Evolutionary conservation across 2,888 invertebrate species (phyloP).

Genomic region (Cryptops parisi): DNA sequence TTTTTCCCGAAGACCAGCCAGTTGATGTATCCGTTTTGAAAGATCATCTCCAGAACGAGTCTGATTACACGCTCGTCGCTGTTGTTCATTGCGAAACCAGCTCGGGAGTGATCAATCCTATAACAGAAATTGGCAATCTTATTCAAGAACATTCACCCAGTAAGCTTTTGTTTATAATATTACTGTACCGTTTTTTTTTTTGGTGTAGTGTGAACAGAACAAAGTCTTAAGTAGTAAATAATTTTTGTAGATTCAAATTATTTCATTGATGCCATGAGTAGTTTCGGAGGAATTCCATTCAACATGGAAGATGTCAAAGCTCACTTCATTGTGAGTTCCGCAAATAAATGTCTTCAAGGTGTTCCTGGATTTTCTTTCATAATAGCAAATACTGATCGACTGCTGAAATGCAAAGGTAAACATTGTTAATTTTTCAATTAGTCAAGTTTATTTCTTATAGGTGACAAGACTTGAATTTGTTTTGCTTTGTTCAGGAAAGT

Average conservation of each 20-base stretch:
- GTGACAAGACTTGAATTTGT: slow-evolving; percentile 4
- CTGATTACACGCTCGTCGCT: slow-evolving; percentile 29
- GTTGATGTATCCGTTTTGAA: slow-evolving; percentile 25
- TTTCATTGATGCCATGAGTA: slow-evolving; percentile 39
- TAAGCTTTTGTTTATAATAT: no score
- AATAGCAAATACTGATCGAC: slow-evolving; percentile 28
- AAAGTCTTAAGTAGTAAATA: no score
- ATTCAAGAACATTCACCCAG: slow-evolving; percentile 24
- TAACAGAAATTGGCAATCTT: slow-evolving; percentile 30
- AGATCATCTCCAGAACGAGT: slow-evolving; percentile 24
- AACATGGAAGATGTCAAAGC: slow-evolving; percentile 26
- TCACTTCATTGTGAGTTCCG: slow-evolving; percentile 36
- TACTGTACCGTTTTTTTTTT: no score
- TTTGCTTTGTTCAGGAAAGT: slow-evolving; percentile 26
- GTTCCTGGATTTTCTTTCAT: slow-evolving; percentile 37
- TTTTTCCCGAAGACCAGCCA: slow-evolving; percentile 30
- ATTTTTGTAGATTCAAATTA: slow-evolving; percentile 27
- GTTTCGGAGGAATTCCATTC: slow-evolving; percentile 35
- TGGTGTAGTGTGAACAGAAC: no score
- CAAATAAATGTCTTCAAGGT: slow-evolving; percentile 38
- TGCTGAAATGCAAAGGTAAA: slow-evolving; percentile 32
- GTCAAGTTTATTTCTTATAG: no score
- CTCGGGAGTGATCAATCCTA: slow-evolving; percentile 35
- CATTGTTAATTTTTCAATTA: background rate
- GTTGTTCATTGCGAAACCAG: slow-evolving; percentile 38